Evolutionary conservation across 1,140 invertebrate species (phyloP).

Genomic region (Aphaenogaster rudis): DNA sequence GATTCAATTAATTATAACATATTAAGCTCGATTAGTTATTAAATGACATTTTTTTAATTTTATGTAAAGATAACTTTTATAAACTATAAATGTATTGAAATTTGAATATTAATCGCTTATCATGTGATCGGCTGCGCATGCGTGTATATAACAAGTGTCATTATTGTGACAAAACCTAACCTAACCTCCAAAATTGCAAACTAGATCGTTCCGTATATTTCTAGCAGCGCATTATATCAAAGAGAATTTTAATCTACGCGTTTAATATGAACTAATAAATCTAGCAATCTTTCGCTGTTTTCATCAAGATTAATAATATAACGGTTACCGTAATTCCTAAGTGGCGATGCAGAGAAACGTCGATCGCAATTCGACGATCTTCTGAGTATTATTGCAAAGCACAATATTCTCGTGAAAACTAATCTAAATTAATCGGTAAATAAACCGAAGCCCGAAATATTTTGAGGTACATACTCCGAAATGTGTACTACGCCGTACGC

Average conservation of each 20-base stretch:
- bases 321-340: neutral
- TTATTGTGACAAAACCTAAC: neutral
- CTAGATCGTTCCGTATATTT: neutral
- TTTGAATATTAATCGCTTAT: neutral
- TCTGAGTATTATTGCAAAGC: neutral
- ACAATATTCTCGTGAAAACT: neutral
- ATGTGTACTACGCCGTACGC: too few species aligned
- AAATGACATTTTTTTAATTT: neutral
- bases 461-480: neutral
- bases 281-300: neutral
- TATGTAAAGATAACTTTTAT: neutral
- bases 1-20: neutral
- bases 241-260: neutral
- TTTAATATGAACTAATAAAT: neutral
- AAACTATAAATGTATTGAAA: neutral
- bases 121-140: neutral
- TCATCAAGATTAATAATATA: neutral
- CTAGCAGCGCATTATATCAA: neutral
- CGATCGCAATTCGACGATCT: neutral
- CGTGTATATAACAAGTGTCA: neutral
- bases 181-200: constrained; percentile 21
- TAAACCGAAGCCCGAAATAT: neutral
- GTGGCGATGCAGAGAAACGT: neutral
- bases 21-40: neutral
- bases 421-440: neutral